These are phyloP conservation scores for Stenchaetothrips biformis DNA, from an alignment of 2,888 invertebrate genomes.

Conservation along the genomic window DNA sequence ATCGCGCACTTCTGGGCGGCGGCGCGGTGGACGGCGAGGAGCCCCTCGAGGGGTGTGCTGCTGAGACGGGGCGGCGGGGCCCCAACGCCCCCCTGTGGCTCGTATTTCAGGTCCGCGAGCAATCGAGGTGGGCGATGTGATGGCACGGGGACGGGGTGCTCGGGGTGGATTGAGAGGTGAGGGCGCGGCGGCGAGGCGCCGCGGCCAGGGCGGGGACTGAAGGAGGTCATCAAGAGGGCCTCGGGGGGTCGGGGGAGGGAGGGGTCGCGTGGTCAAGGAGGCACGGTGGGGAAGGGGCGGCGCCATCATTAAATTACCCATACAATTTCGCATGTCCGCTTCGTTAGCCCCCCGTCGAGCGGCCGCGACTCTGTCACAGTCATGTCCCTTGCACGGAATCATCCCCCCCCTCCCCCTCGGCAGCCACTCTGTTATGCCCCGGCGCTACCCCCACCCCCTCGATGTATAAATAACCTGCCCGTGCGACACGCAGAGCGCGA, in stretches of 20 bases:
- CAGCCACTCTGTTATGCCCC: constrained; percentile 25
- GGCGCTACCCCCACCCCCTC: constrained; percentile 3
- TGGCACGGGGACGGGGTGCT: not conserved
- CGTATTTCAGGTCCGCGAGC: not conserved
- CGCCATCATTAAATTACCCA: constrained; percentile 45
- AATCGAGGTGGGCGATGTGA: not conserved
- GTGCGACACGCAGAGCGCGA: constrained; percentile 32
- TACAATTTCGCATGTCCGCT: constrained; percentile 47
- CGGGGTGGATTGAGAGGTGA: constrained; percentile 24
- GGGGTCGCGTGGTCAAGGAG: constrained; percentile 25
- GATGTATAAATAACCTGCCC: constrained; percentile 28
- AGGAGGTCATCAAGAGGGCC: constrained; percentile 30
- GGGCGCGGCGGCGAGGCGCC: constrained; percentile 15
- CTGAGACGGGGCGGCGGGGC: constrained; percentile 14
- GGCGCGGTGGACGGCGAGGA: not conserved
- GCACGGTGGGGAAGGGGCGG: constrained; percentile 35
- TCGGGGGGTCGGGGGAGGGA: constrained; percentile 28
- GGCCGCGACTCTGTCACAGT: constrained; percentile 37
- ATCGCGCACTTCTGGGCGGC: not conserved
- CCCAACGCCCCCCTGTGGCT: not conserved
- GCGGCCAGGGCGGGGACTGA: not conserved
- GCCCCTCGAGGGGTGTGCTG: not conserved
- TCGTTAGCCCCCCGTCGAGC: constrained; percentile 38
- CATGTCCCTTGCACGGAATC: not conserved
- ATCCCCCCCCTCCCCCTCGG: constrained; percentile 36